Evolutionary conservation across 2,888 invertebrate species (phyloP).

Genomic region (Branchellion lobata): DNA sequence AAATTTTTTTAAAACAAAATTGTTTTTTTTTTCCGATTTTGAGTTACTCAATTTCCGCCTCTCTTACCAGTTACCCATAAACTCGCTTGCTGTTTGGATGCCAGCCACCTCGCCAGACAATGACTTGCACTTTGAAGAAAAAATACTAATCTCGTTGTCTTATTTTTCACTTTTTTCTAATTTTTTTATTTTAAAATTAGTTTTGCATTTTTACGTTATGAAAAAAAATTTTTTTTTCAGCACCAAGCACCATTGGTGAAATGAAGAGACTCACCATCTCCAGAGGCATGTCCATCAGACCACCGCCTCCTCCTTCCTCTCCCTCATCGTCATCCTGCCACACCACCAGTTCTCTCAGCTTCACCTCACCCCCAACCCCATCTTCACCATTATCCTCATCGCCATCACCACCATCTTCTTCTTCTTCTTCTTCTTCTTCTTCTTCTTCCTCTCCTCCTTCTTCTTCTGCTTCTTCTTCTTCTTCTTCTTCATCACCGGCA

Average conservation of each 20-base stretch:
- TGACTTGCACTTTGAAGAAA: constrained; percentile 42
- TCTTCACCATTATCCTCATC: constrained; percentile 13
- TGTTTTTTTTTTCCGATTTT: too few species aligned
- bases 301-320: not conserved
- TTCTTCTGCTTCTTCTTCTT: too few species aligned
- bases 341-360: not conserved
- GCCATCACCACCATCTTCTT: not conserved
- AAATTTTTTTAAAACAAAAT: too few species aligned
- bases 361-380: not conserved
- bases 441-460: not conserved
- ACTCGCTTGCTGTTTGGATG: constrained; percentile 53
- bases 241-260: too few species aligned
- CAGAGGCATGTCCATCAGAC: not conserved
- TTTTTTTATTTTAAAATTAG: too few species aligned
- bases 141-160: too few species aligned
- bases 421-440: not conserved
- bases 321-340: constrained; percentile 2
- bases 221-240: too few species aligned
- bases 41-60: too few species aligned
- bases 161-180: too few species aligned
- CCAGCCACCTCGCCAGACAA: constrained; percentile 45
- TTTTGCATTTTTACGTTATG: too few species aligned
- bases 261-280: not conserved
- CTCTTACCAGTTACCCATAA: too few species aligned
- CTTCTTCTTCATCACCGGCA: not conserved